Percentiles rank a stretch among this genome's conserved stretches.
Conservation (phyloP, 2,113 vertebrate species). For the Forbesichthys agassizii region DNA sequence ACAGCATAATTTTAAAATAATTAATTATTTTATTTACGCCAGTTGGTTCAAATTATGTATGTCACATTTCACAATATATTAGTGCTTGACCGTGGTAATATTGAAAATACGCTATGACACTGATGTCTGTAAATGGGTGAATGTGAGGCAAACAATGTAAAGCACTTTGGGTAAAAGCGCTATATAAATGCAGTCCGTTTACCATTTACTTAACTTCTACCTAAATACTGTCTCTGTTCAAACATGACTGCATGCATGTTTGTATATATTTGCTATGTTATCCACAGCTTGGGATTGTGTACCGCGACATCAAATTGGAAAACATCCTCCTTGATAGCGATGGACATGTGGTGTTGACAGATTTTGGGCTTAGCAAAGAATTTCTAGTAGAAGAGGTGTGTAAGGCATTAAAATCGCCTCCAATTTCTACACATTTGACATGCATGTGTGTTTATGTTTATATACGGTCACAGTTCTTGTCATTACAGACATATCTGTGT, state of each 20-base stretch:
- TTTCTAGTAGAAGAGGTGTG: constrained; percentile 87
- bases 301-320: constrained; percentile 91
- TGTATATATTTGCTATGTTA: constrained; percentile 8
- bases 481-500: neutral
- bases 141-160: too few species aligned
- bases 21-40: neutral
- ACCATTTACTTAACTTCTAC: neutral
- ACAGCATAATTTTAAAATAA: too few species aligned
- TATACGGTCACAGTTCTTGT: neutral
- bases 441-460: neutral
- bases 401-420: neutral
- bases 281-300: constrained; percentile 87
- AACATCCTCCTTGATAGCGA: constrained; percentile 90
- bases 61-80: too few species aligned
- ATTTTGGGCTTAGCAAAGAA: constrained; percentile 94
- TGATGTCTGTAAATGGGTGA: too few species aligned
- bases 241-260: neutral
- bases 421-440: neutral
- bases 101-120: neutral
- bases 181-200: too few species aligned
- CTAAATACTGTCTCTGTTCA: constrained; percentile 13
- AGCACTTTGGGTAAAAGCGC: too few species aligned
- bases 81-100: neutral
- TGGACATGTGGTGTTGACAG: constrained; percentile 89
- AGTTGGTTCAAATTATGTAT: neutral